These are phyloP conservation scores for Heterodera carotae DNA, from an alignment of 1,140 invertebrate genomes.

Conservation along the genomic window DNA sequence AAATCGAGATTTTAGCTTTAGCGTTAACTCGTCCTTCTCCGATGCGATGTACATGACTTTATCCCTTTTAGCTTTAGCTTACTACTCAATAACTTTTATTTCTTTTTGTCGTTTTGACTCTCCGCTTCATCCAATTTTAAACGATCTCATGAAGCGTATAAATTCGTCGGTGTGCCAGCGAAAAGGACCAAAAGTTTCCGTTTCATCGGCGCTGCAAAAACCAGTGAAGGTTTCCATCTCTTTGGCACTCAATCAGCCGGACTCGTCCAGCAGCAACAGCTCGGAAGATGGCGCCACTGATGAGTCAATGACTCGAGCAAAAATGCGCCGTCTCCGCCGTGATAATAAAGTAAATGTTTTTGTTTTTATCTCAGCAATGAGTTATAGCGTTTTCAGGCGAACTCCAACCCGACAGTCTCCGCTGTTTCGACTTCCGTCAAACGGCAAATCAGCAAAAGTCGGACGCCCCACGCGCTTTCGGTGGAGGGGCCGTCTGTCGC, in stretches of 20 bases:
- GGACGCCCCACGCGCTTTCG: not conserved
- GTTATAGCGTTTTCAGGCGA: too few relatives aligned
- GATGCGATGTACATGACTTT: too few relatives aligned
- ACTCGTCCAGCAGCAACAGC: not conserved
- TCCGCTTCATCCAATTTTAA: too few relatives aligned
- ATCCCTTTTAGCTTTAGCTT: too few relatives aligned
- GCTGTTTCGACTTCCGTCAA: not conserved
- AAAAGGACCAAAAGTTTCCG: not conserved
- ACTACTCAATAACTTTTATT: too few relatives aligned
- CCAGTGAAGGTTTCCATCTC: not conserved
- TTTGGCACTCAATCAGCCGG: not conserved
- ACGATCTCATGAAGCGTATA: not conserved
- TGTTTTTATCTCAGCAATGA: too few relatives aligned
- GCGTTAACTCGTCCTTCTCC: too few relatives aligned
- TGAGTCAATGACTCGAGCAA: not conserved
- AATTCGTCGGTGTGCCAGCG: not conserved
- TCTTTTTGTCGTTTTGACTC: too few relatives aligned
- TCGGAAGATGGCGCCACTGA: not conserved
- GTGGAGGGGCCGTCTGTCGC: not conserved
- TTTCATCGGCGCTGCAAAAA: not conserved
- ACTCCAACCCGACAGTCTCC: too few relatives aligned
- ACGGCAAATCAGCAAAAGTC: not conserved
- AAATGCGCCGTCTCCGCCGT: not conserved
- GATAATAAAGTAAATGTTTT: not conserved
- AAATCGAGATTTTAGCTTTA: too few relatives aligned